Conservation (phyloP, 1,140 invertebrate species). For the Batillaria attramentaria region DNA sequence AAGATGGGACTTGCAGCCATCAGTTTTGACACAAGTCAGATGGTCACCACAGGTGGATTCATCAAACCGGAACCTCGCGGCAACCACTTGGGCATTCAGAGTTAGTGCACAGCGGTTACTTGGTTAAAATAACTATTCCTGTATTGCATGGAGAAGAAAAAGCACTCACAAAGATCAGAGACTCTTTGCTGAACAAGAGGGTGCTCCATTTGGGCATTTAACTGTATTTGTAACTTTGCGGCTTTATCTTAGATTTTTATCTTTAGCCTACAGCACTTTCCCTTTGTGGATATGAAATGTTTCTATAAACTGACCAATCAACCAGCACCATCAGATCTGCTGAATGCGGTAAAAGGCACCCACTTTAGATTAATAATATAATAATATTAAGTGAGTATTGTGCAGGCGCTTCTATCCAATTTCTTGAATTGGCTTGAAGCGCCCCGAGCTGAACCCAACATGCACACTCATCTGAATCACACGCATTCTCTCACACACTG, state of each 20-base stretch:
- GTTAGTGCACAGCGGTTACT: constrained; percentile 3
- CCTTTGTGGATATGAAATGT: background rate
- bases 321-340: too few species aligned
- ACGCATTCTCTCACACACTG: too few species aligned
- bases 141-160: background rate
- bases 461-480: too few species aligned
- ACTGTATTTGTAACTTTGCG: background rate
- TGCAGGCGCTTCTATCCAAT: too few species aligned
- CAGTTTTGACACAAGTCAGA: constrained; percentile 52
- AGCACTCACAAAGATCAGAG: background rate
- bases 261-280: background rate
- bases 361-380: too few species aligned
- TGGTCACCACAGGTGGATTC: constrained; percentile 49
- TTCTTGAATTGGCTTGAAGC: too few species aligned
- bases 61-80: constrained; percentile 41
- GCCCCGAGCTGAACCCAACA: too few species aligned
- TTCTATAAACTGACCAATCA: too few species aligned
- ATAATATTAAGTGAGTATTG: too few species aligned
- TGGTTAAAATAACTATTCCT: constrained; percentile 8
- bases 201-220: background rate
- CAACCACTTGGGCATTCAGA: constrained; percentile 34
- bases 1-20: constrained; percentile 74
- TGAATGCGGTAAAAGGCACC: too few species aligned
- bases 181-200: background rate
- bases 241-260: background rate